phyloP scores from a whole-genome alignment of 2,113 vertebrate genomes.

The Spea multiplicata region DNA sequence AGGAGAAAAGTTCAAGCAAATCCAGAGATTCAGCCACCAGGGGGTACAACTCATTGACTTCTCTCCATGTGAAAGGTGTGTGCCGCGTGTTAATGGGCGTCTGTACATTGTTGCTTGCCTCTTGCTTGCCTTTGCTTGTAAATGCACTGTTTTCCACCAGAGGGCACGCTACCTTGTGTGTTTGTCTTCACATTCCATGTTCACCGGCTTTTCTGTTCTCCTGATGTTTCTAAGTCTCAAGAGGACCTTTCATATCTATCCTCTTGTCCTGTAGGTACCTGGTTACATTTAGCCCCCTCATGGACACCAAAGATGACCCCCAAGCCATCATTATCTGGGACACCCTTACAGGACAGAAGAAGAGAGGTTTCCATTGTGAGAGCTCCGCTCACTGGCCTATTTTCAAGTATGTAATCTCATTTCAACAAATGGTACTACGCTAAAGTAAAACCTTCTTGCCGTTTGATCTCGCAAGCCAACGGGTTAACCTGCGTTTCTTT shows the following conservation, averaged over 20 bases:
- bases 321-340: conserved; percentile 99
- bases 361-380: conserved; percentile 96
- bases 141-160: not conserved
- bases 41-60: conserved; percentile 98
- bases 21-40: conserved; percentile 94
- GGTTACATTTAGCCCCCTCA: conserved; percentile 93
- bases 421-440: not conserved
- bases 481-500: not conserved
- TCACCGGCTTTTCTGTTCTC: no score
- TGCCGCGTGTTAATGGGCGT: not conserved
- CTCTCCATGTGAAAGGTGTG: conserved; percentile 94
- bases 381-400: conserved; percentile 98
- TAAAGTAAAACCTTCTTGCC: not conserved
- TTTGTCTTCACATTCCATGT: no score
- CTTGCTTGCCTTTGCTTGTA: not conserved
- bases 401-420: conserved; percentile 81
- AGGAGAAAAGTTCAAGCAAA: conserved; percentile 98
- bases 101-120: not conserved
- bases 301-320: conserved; percentile 96
- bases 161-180: not conserved
- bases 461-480: no score
- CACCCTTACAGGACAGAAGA: conserved; percentile 94
- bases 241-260: not conserved
- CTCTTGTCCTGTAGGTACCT: conserved; percentile 73
- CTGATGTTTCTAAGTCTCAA: no score